phyloP scores from a whole-genome alignment of 2,888 invertebrate genomes.

The Dynastes grantii region DNA sequence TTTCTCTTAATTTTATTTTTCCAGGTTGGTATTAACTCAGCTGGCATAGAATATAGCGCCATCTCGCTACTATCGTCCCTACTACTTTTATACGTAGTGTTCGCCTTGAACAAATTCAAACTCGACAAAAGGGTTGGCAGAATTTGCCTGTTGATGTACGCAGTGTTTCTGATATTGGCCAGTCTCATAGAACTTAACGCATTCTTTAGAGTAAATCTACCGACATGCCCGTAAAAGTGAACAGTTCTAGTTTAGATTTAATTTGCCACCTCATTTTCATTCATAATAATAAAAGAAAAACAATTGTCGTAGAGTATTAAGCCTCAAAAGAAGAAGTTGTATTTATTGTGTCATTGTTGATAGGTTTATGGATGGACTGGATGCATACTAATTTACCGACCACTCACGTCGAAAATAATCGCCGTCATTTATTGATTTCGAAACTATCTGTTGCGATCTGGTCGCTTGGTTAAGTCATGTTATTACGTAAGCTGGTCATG shows the following conservation, averaged over 20 bases:
- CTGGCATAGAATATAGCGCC: conserved; percentile 92
- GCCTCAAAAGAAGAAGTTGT: conserved; percentile 26
- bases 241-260: conserved; percentile 50
- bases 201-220: conserved; percentile 92
- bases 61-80: conserved; percentile 91
- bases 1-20: not conserved
- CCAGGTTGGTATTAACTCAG: conserved; percentile 89
- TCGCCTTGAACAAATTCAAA: conserved; percentile 90
- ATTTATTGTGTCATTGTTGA: conserved; percentile 41
- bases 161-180: conserved; percentile 88
- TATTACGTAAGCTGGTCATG: not conserved
- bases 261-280: conserved; percentile 51
- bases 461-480: not conserved
- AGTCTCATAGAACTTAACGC: conserved; percentile 94
- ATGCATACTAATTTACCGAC: conserved; percentile 1
- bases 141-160: conserved; percentile 90
- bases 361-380: conserved; percentile 10
- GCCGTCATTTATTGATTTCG: too few species aligned
- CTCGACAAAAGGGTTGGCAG: conserved; percentile 89
- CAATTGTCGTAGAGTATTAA: conserved; percentile 23
- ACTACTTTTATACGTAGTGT: conserved; percentile 86
- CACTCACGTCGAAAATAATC: too few species aligned
- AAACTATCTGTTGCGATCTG: not conserved
- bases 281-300: not conserved
- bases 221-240: conserved; percentile 81